Percentiles rank a stretch among this genome's conserved stretches.
phyloP scores from a whole-genome alignment of 2,888 invertebrate genomes.

The Frankliniella intonsa region DNA sequence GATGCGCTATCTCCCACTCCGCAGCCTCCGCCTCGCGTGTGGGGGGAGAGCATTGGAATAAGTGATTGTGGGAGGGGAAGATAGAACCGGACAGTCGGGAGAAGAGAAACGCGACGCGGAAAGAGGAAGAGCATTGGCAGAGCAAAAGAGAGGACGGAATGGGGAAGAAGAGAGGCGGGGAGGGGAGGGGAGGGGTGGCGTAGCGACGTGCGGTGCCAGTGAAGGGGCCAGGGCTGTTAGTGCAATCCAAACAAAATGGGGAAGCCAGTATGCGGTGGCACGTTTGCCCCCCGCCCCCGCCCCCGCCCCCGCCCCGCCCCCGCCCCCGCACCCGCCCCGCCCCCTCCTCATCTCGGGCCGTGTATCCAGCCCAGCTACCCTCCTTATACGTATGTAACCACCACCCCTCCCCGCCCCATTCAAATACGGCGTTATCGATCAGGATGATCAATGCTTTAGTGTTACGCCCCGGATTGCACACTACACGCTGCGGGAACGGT shows the following conservation, averaged over 20 bases:
- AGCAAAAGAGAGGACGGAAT: background rate
- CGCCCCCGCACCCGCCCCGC: background rate
- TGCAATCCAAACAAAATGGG: constrained; percentile 22
- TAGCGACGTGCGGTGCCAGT: background rate
- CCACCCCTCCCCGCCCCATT: too few relatives aligned
- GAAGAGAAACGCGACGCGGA: background rate
- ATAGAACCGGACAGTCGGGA: background rate
- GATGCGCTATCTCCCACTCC: too few relatives aligned
- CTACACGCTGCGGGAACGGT: too few relatives aligned
- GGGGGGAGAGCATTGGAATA: background rate
- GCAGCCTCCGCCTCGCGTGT: too few relatives aligned
- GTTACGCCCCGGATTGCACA: too few relatives aligned
- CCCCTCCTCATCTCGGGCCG: background rate
- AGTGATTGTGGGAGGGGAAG: background rate
- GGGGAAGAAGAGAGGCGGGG: background rate
- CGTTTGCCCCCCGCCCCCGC: background rate
- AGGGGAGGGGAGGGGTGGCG: background rate
- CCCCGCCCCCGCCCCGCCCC: background rate
- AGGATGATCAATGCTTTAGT: too few relatives aligned
- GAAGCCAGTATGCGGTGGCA: background rate
- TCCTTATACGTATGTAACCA: too few relatives aligned
- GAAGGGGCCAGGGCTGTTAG: too few relatives aligned
- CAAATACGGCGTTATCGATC: too few relatives aligned
- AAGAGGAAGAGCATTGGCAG: background rate
- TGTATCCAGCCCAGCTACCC: background rate